These are phyloP conservation scores for Gnathonemus echidnorhynchus DNA, from an alignment of 2,113 vertebrate species.

Conservation along the genomic window DNA sequence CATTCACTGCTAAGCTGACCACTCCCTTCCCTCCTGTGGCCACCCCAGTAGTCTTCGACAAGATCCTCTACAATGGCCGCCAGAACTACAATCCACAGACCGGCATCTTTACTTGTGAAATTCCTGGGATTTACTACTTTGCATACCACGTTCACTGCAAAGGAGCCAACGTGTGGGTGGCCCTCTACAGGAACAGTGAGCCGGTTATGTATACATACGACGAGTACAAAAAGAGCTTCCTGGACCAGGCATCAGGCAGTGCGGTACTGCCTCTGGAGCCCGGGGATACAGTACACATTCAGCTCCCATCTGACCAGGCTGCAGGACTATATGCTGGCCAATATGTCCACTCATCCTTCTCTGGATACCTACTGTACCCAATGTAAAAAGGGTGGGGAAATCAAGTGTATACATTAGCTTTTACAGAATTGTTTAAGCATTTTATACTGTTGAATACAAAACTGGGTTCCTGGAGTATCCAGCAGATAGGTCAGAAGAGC, in stretches of 20 bases:
- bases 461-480: slow-evolving; percentile 52
- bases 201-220: slow-evolving; percentile 97
- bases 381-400: slow-evolving; percentile 63
- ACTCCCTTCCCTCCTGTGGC: slow-evolving; percentile 85
- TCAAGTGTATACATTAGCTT: slow-evolving; percentile 22
- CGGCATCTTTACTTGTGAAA: slow-evolving; percentile 85
- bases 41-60: slow-evolving; percentile 85
- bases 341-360: slow-evolving; percentile 94
- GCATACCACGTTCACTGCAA: slow-evolving; percentile 94
- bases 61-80: slow-evolving; percentile 85
- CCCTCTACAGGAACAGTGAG: slow-evolving; percentile 89
- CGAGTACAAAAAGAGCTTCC: slow-evolving; percentile 89
- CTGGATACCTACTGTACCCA: slow-evolving; percentile 93
- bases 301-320: slow-evolving; percentile 92
- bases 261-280: slow-evolving; percentile 77
- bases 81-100: slow-evolving; percentile 92
- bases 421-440: slow-evolving; percentile 41
- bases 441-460: slow-evolving; percentile 44
- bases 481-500: slow-evolving; percentile 33
- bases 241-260: slow-evolving; percentile 95
- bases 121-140: slow-evolving; percentile 94
- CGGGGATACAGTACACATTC: slow-evolving; percentile 83
- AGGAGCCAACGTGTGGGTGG: slow-evolving; percentile 91
- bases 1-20: slow-evolving; percentile 84
- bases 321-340: slow-evolving; percentile 91